Conservation (phyloP, 2,113 vertebrate genomes). For the Crotalus tigris region DNA sequence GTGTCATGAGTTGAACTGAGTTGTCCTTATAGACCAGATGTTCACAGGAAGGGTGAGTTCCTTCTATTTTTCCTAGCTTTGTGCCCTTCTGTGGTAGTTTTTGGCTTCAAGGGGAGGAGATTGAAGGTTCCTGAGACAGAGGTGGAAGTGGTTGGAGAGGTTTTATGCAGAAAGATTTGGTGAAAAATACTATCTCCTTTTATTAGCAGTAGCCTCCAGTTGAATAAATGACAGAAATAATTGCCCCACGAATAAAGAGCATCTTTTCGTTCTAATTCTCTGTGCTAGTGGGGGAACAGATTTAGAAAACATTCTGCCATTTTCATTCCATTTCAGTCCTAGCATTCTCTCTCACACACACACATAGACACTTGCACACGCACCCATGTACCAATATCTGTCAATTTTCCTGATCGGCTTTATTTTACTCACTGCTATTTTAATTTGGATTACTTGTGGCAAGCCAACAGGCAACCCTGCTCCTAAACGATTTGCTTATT, state of each 20-base stretch:
- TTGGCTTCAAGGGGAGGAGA: not conserved
- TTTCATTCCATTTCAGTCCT: not conserved
- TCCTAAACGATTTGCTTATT: constrained; percentile 57
- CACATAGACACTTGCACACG: not conserved
- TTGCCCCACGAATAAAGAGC: too few species aligned
- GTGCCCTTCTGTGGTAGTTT: not conserved
- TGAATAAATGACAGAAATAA: not conserved
- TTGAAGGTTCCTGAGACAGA: not conserved
- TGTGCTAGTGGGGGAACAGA: not conserved
- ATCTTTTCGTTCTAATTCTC: not conserved
- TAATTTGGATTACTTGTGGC: constrained; percentile 47
- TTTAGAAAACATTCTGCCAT: not conserved
- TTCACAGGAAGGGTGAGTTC: not conserved
- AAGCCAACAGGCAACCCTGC: constrained; percentile 51
- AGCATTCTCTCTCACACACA: not conserved
- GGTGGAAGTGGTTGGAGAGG: not conserved
- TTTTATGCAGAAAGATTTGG: not conserved
- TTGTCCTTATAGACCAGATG: not conserved
- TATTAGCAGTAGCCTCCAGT: not conserved
- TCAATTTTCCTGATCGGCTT: not conserved
- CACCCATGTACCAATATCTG: not conserved
- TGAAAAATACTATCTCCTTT: not conserved
- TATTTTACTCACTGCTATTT: constrained; percentile 1
- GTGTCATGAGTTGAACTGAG: not conserved
- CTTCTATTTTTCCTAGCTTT: not conserved